Percentiles rank a stretch among this genome's conserved stretches.
Conservation (phyloP, 1,140 invertebrate species). For the Coptotermes formosanus region DNA sequence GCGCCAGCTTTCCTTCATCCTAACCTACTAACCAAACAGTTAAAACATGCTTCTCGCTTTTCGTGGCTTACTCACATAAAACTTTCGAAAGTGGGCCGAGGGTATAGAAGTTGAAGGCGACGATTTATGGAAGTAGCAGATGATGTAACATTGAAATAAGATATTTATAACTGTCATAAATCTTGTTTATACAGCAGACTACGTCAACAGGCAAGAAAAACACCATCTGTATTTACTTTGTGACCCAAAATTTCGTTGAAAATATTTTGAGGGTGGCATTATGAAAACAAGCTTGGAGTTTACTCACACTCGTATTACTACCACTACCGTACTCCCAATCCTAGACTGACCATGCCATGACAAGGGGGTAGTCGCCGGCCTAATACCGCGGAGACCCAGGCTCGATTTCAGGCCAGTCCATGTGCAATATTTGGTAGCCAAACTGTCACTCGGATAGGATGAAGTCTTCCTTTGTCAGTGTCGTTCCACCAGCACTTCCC, state of each 20-base stretch:
- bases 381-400: no score
- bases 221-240: constrained; percentile 3
- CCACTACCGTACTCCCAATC: no score
- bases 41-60: neutral
- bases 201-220: neutral
- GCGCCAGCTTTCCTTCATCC: neutral
- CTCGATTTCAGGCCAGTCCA: no score
- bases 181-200: neutral
- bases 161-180: constrained; percentile 13
- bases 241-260: constrained; percentile 6
- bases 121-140: constrained; percentile 19
- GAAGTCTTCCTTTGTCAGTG: no score
- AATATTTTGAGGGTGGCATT: neutral
- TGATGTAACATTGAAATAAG: constrained; percentile 16
- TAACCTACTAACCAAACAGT: constrained; percentile 7
- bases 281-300: no score
- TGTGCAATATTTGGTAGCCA: no score
- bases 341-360: no score
- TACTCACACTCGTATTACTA: no score
- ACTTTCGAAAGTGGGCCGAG: neutral
- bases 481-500: no score
- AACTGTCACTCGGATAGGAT: no score
- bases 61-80: neutral
- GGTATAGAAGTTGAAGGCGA: neutral
- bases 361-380: no score